Evolutionary conservation across 2,113 vertebrate species (phyloP).

Genomic region (Nycticebus coucang): DNA sequence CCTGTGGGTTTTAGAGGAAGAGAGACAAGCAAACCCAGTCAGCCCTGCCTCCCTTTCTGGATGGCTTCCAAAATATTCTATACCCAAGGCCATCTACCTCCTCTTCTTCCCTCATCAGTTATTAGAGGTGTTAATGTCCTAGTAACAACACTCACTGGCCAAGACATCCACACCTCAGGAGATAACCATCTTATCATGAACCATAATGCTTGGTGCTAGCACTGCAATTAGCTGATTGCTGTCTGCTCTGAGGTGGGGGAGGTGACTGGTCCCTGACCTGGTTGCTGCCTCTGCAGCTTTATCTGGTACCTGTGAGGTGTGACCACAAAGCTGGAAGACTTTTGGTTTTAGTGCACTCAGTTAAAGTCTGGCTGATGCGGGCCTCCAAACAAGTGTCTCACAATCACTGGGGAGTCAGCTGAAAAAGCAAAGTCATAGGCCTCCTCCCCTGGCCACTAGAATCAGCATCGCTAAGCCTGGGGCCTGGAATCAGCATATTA

Average conservation of each 20-base stretch:
- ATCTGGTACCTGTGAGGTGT: neutral
- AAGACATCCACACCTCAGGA: neutral
- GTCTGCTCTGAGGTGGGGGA: neutral
- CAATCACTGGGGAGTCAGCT: neutral
- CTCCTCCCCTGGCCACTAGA: neutral
- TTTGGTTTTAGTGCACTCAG: neutral
- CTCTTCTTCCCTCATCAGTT: neutral
- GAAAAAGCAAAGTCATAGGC: neutral
- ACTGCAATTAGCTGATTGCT: conserved; percentile 43
- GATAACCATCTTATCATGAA: conserved; percentile 43
- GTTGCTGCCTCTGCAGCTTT: conserved; percentile 10
- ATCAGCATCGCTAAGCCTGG: neutral
- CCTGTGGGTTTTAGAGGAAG: neutral
- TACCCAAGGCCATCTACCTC: neutral
- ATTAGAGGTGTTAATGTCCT: neutral
- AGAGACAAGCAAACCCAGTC: neutral
- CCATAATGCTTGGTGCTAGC: neutral
- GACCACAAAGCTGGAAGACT: neutral
- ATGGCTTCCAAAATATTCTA: conserved; percentile 53
- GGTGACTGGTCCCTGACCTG: neutral
- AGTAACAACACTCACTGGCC: neutral
- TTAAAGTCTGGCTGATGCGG: neutral
- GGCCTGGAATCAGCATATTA: neutral
- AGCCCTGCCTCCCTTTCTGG: neutral
- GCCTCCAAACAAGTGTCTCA: neutral